phyloP scores from a whole-genome alignment of 2,797 vertebrate species.

The Cyprinella venusta region DNA sequence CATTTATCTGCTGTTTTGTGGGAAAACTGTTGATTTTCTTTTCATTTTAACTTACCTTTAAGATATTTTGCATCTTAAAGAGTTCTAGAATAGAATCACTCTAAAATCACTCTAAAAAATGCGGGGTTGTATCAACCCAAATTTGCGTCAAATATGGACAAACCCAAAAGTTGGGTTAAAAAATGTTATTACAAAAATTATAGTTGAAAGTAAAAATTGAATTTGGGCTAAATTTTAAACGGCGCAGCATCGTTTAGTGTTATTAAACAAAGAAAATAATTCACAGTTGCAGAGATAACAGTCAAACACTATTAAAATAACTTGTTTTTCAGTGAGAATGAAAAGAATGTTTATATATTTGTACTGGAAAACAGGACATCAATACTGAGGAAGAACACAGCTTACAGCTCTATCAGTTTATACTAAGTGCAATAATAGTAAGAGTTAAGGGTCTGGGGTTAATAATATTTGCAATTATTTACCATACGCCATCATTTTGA shows the following conservation, averaged over 20 bases:
- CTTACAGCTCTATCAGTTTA: not conserved
- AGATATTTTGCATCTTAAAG: not conserved
- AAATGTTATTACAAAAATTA: too few species aligned
- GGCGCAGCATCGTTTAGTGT: not conserved
- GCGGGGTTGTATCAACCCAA: too few species aligned
- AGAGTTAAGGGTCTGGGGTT: not conserved
- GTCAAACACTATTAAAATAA: not conserved
- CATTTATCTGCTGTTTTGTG: not conserved
- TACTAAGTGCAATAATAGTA: not conserved
- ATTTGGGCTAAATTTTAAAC: too few species aligned
- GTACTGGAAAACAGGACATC: not conserved
- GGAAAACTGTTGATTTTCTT: not conserved
- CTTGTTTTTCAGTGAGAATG: not conserved
- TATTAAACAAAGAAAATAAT: not conserved
- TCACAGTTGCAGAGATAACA: not conserved
- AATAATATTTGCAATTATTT: slow-evolving; percentile 7
- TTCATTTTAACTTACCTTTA: not conserved
- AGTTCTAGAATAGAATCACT: not conserved
- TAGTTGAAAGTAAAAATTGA: too few species aligned
- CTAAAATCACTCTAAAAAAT: too few species aligned
- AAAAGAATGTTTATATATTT: not conserved
- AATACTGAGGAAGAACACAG: not conserved
- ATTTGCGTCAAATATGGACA: too few species aligned
- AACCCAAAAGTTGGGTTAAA: too few species aligned
- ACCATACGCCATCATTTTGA: not conserved